Conservation (phyloP, 2,888 invertebrate species). For the Melanophora roralis region DNA sequence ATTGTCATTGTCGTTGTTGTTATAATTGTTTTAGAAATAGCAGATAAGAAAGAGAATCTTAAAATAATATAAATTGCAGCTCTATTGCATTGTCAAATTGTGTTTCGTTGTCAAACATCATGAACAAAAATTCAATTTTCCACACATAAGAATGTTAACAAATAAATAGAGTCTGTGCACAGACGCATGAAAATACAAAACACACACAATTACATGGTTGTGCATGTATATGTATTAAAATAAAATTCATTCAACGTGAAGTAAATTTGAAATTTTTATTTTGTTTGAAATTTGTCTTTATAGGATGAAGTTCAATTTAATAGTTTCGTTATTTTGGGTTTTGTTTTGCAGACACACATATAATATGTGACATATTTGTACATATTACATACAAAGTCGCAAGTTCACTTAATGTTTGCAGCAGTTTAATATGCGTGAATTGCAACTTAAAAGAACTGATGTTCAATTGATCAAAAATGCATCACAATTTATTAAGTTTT, state of each 20-base stretch:
- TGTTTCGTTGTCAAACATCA: constrained; percentile 58
- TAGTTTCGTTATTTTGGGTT: constrained; percentile 1
- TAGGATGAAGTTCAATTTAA: constrained; percentile 24
- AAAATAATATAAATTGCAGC: constrained; percentile 59
- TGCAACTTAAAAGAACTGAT: constrained; percentile 14
- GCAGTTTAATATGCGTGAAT: not conserved
- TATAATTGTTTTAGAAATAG: constrained; percentile 21
- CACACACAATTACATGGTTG: not conserved
- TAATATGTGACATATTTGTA: too few species aligned
- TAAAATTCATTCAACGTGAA: not conserved
- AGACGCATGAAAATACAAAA: not conserved
- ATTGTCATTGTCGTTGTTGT: constrained; percentile 8
- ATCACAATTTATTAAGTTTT: constrained; percentile 43
- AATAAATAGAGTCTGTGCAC: not conserved
- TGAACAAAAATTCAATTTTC: constrained; percentile 61
- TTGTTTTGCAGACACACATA: not conserved
- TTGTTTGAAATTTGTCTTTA: not conserved
- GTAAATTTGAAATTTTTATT: not conserved
- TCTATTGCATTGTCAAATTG: constrained; percentile 56
- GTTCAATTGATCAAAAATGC: constrained; percentile 48
- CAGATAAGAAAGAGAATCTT: constrained; percentile 46
- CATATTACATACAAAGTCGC: not conserved
- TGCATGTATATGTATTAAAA: too few species aligned
- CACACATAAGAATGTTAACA: constrained; percentile 15
- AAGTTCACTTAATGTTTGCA: not conserved